These are phyloP conservation scores for Drosophila mimica DNA, from an alignment of 2,888 invertebrate species.

Conservation along the genomic window DNA sequence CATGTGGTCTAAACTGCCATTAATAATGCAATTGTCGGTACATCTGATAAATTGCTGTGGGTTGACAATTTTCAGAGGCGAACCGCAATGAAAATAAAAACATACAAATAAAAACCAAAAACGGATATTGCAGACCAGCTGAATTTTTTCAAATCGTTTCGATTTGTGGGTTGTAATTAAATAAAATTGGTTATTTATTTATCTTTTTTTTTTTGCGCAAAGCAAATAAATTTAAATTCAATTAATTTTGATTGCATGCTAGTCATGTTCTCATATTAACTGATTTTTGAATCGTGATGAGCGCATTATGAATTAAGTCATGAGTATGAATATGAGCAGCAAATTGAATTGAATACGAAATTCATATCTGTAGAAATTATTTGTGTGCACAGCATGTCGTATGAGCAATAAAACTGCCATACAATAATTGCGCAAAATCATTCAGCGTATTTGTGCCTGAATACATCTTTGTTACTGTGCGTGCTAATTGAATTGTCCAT, in stretches of 20 bases:
- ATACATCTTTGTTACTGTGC: constrained; percentile 7
- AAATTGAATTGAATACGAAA: constrained; percentile 55
- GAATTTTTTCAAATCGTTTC: constrained; percentile 6
- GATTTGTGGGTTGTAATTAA: constrained; percentile 18
- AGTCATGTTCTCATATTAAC: constrained; percentile 35
- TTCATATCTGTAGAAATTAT: constrained; percentile 34
- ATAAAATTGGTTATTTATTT: constrained; percentile 23
- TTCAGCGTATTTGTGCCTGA: not conserved
- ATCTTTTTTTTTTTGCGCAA: not conserved
- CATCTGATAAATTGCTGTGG: constrained; percentile 72
- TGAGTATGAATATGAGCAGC: constrained; percentile 37
- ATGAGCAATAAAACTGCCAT: constrained; percentile 69
- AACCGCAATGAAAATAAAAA: constrained; percentile 55
- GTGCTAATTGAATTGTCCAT: constrained; percentile 61
- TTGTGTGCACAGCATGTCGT: constrained; percentile 66
- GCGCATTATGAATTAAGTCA: constrained; percentile 15
- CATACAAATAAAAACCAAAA: constrained; percentile 8
- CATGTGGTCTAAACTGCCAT: constrained; percentile 67
- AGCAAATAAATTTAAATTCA: constrained; percentile 22
- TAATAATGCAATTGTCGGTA: constrained; percentile 73
- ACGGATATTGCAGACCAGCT: not conserved
- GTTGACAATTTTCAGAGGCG: constrained; percentile 62
- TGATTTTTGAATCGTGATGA: constrained; percentile 33
- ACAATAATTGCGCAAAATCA: constrained; percentile 54
- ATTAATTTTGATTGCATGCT: constrained; percentile 34